Base-by-base conservation (phyloP, 2,797 vertebrate genomes). In the Odontamblyopus rebecca region DNA sequence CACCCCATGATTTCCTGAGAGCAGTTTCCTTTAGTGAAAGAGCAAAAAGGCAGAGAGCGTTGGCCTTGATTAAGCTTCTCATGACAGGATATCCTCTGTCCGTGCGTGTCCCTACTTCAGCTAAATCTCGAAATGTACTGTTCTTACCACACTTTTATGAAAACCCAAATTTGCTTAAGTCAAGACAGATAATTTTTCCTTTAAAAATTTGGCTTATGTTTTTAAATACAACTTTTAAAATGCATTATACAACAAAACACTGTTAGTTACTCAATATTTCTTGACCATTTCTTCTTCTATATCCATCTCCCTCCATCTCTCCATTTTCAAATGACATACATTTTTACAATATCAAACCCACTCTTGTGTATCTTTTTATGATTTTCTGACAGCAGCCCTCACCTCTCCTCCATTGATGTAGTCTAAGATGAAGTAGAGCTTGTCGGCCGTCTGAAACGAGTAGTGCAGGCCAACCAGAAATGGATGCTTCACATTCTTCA, bases 321-420 rank as follows among this genome's bases (percentile, higher is more conserved):
- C 9, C 50, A 35, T 70, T 72, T 67, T 74, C 61, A 75, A 79
- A 72, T 76, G 78, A 63, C 75, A 6, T 61, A 54, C 26, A 35
- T 6, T 13, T 30, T n/a, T 61, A 57, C 32, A 27, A 6, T 3
- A 23, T 81, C 69, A 61, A 66, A 60, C 12, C 41, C 38, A 27
- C 62, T 64, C n/a, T 18, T 50, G 19, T 18, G 32, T 9, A 35
- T 38, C 3, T 38, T 62, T 62, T 15, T 27, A 67, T 51, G 4
- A 50, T 64, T 38, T 50, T 63, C 26, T 30, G 67, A 57, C 65
- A 66, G 48, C 48, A 29, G 11, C 77, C 69, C 76, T 90, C 71
- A 91, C 98, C 97, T 99, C 98, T 92, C 98, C 98, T 61, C 98
- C 98, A 0, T 99, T 99, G 85, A 99, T 99, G 93, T 99, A 99